Conservation (phyloP, 2,797 vertebrate species). For the Acanthurus tractus region DNA sequence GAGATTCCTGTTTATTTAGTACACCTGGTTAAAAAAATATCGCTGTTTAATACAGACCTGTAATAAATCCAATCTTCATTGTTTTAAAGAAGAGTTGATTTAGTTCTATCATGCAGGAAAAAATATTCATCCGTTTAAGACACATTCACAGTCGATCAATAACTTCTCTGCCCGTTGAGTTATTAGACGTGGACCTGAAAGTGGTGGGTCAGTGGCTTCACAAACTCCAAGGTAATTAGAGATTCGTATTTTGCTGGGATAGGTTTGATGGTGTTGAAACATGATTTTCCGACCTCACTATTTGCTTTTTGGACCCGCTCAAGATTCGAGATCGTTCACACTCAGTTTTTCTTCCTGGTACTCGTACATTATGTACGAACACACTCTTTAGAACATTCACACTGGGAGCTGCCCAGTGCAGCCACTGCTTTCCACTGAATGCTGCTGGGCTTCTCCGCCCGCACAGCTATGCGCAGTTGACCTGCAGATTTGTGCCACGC, state of each 20-base stretch:
- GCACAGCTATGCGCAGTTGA: constrained; percentile 9
- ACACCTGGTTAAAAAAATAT: background rate
- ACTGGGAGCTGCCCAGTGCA: constrained; percentile 60
- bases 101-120: background rate
- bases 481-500: constrained; percentile 1
- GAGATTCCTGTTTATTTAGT: background rate
- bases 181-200: background rate
- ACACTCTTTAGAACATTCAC: constrained; percentile 41
- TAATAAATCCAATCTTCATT: background rate
- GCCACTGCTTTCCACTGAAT: constrained; percentile 48
- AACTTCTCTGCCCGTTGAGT: background rate
- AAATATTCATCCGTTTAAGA: background rate
- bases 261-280: constrained; percentile 66
- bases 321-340: constrained; percentile 43
- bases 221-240: constrained; percentile 54
- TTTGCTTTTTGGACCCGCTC: constrained; percentile 56
- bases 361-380: constrained; percentile 4
- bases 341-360: constrained; percentile 51
- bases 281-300: constrained; percentile 70
- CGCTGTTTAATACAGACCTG: background rate
- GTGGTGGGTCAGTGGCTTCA: constrained; percentile 17
- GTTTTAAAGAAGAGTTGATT: background rate
- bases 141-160: background rate
- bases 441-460: constrained; percentile 24
- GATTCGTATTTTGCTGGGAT: constrained; percentile 77